These are phyloP conservation scores for Torymus tubicola DNA, from an alignment of 2,888 invertebrate genomes.

Conservation along the genomic window DNA sequence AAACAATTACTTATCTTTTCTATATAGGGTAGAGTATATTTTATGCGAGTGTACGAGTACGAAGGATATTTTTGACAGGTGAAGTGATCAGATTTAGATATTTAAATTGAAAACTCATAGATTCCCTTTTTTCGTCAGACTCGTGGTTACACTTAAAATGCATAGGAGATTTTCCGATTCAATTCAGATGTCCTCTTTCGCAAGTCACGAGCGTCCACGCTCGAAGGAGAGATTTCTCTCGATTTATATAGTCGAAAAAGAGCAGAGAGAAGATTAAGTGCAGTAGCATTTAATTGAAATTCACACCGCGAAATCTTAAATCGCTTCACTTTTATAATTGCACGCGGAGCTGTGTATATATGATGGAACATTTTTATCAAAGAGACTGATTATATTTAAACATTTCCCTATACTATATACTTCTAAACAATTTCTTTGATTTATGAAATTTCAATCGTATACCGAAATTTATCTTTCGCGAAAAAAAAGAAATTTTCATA, in stretches of 20 bases:
- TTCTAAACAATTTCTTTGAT: too few species aligned
- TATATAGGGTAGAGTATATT: too few species aligned
- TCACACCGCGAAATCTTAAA: conserved; percentile 6
- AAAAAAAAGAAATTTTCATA: too few species aligned
- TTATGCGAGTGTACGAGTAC: too few species aligned
- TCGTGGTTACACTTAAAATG: conserved; percentile 24
- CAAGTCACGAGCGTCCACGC: conserved; percentile 6
- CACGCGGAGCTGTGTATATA: too few species aligned
- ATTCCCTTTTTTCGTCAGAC: not conserved
- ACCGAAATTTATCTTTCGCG: too few species aligned
- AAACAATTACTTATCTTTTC: too few species aligned
- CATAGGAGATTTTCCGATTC: conserved; percentile 39
- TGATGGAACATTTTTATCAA: too few species aligned
- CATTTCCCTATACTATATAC: too few species aligned
- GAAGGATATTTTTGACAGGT: not conserved
- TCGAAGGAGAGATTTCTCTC: conserved; percentile 20
- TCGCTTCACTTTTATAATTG: not conserved
- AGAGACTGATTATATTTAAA: too few species aligned
- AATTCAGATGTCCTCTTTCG: conserved; percentile 23
- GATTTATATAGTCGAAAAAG: conserved; percentile 21
- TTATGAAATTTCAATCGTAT: too few species aligned
- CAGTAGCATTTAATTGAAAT: not conserved
- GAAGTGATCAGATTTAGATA: not conserved
- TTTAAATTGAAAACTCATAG: conserved; percentile 14
- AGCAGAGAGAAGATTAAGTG: not conserved